Conservation (phyloP, 1,140 invertebrate species). For the Magallana angulata region DNA sequence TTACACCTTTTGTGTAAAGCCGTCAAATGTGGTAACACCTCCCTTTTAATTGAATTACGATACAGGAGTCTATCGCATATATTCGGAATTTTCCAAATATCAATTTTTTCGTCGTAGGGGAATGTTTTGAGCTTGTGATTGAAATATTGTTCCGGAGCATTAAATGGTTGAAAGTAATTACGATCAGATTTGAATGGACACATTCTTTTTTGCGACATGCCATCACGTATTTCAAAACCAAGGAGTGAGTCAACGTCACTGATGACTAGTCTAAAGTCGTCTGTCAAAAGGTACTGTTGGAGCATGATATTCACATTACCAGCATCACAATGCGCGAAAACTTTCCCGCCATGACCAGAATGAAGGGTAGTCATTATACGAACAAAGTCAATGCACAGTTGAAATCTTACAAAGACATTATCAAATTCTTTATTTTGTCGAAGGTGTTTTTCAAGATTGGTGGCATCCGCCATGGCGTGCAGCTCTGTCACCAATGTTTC, state of each 20-base stretch:
- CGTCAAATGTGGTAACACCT: neutral
- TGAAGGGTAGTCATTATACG: neutral
- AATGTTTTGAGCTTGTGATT: neutral
- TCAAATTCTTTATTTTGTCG: neutral
- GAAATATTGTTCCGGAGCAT: neutral
- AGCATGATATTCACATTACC: neutral
- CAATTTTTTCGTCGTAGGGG: neutral
- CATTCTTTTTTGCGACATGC: neutral
- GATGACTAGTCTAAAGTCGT: neutral
- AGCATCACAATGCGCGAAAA: slow-evolving; percentile 3
- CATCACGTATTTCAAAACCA: neutral
- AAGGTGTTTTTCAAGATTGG: neutral
- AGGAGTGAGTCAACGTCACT: neutral
- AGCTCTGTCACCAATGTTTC: neutral
- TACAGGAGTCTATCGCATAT: neutral
- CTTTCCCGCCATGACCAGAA: slow-evolving; percentile 1
- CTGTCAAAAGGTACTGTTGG: neutral
- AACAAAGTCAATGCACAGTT: neutral
- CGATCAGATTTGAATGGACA: neutral
- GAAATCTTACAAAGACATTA: neutral
- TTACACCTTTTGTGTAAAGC: neutral
- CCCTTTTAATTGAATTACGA: neutral
- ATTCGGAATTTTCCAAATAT: neutral
- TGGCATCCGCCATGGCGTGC: neutral
- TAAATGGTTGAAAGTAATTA: neutral